Evolutionary conservation across 1,140 invertebrate species (phyloP).

Genomic region (Bombus impatiens): DNA sequence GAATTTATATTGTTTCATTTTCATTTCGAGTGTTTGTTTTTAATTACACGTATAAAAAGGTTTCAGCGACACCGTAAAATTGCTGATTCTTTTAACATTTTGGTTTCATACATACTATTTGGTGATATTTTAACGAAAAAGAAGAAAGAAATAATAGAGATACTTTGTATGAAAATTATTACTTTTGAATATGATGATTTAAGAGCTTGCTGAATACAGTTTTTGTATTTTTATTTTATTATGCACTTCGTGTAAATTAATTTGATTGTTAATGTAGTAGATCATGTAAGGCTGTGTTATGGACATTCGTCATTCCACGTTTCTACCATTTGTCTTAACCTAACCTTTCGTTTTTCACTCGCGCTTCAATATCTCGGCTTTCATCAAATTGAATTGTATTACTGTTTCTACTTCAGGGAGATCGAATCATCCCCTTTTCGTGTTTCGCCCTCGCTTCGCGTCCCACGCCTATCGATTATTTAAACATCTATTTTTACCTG

Average conservation of each 20-base stretch:
- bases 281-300: not conserved
- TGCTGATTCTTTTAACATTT: not conserved
- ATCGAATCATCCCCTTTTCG: conserved; percentile 25
- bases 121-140: not conserved
- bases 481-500: conserved; percentile 25
- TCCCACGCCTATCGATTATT: conserved; percentile 34
- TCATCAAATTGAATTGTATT: not conserved
- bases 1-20: conserved; percentile 53
- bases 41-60: conserved; percentile 18
- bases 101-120: no score
- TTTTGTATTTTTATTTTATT: not conserved
- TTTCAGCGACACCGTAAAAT: not conserved
- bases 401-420: not conserved
- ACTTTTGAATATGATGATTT: not conserved
- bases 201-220: not conserved
- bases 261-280: not conserved
- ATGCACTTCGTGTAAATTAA: not conserved
- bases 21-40: conserved; percentile 41
- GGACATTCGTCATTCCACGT: not conserved
- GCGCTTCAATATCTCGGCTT: not conserved
- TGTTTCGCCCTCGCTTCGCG: not conserved
- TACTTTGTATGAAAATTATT: not conserved
- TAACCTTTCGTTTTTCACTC: not conserved
- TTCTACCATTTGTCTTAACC: not conserved
- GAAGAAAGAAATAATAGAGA: not conserved